Evolutionary conservation across 1,140 invertebrate species (phyloP), one percentile per base, ranked within the genome.

Genomic region (Medauroidea extradentata): DNA sequence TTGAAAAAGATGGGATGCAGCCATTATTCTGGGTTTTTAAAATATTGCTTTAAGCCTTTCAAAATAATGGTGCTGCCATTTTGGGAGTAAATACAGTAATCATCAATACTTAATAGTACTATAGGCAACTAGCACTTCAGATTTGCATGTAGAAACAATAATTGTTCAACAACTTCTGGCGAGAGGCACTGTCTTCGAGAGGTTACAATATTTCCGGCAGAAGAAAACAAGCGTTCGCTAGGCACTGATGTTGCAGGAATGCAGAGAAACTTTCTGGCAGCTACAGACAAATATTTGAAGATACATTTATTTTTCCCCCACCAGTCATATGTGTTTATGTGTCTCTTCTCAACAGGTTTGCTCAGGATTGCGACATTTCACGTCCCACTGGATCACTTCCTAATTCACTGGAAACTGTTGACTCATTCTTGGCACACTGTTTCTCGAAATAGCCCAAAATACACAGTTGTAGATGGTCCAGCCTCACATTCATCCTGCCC

Each of bases 161-260:
- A 23, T 53, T 53, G 38, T 42, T 59, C 43, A 27, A 56, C 60
- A 29, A 59, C 57, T 18, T 65, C 55, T 4, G 61, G 59, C 11
- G 27, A 34, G 38, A 65, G 29, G 19, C 29, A 38, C 8, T n/a
- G 13, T 21, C 62, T 29, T 53, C 53, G 49, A 21, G 16, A 43
- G 1, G 48, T 58, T 2, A 64, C 52, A 19, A 67, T 59, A 51
- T 56, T 43, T 46, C 67, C 68, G 21, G 62, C 63, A n/a, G 63
- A 53, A 19, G 65, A 68, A 46, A 68, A 68, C n/a, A 67, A 42
- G 57, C 68, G 53, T 57, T 68, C 67, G 23, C 56, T 51, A 8
- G 56, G 50, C 11, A 63, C 62, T 21, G 58, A 54, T n/a, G 65
- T 62, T 1, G 59, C 59, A 21, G 63, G 59, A 38, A 69, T 66